These are phyloP conservation scores for Chirona hameri DNA, from an alignment of 2,888 invertebrate species.

Conservation along the genomic window DNA sequence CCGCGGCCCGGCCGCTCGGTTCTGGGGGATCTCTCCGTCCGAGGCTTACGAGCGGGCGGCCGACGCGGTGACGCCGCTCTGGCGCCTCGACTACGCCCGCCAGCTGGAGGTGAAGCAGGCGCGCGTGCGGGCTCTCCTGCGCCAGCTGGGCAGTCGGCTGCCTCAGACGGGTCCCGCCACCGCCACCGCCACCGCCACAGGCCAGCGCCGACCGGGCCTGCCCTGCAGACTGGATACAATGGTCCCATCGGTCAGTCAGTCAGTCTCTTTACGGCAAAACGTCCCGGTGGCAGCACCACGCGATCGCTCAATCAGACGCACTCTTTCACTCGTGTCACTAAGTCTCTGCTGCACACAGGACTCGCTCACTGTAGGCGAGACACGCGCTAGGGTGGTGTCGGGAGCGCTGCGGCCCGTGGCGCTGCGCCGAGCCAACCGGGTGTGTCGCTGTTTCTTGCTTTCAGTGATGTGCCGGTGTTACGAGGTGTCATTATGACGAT, in stretches of 20 bases:
- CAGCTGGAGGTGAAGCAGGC: constrained; percentile 46
- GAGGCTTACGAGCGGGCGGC: constrained; percentile 37
- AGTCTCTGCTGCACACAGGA: no score
- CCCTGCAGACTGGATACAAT: constrained; percentile 43
- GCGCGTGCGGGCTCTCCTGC: constrained; percentile 39
- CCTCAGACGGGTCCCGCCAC: constrained; percentile 33
- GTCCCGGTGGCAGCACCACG: no score
- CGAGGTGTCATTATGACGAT: no score
- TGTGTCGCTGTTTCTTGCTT: no score
- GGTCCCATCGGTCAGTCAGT: constrained; percentile 44
- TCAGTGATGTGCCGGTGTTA: no score
- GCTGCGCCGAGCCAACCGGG: no score
- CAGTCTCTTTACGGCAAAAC: no score
- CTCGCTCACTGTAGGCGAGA: no score
- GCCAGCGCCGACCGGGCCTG: constrained; percentile 28
- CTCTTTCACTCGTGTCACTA: no score
- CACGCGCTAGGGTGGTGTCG: no score
- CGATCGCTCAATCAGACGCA: no score
- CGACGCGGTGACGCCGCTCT: constrained; percentile 47
- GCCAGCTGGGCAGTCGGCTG: constrained; percentile 39
- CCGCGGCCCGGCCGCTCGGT: background rate
- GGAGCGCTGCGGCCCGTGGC: no score
- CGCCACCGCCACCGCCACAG: background rate
- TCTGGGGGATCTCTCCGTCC: background rate
- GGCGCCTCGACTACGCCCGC: constrained; percentile 47